A percentile compares a stretch with the other conserved stretches of the same genome.
Conservation (phyloP, 2,888 invertebrate species). For the Celastrina argiolus region DNA sequence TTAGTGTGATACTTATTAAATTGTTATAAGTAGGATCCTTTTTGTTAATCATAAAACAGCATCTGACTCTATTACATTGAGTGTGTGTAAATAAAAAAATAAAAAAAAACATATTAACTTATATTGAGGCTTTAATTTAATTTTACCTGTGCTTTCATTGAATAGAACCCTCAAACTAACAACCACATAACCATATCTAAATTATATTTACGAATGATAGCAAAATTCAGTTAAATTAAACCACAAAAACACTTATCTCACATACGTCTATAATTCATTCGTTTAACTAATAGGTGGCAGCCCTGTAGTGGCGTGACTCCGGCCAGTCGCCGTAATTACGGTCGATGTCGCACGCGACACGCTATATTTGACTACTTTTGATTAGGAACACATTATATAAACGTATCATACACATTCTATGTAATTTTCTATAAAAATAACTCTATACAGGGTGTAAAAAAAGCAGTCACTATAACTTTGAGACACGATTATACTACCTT, state of each 20-base stretch:
- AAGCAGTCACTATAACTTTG: no score
- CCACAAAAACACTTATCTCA: background rate
- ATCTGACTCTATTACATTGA: no score
- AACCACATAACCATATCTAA: background rate
- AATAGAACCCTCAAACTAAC: background rate
- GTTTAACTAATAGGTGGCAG: conserved; percentile 13
- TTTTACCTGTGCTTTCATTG: no score
- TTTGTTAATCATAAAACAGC: no score
- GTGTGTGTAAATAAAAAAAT: no score
- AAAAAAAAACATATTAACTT: no score
- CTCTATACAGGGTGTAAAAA: no score
- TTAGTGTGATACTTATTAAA: no score
- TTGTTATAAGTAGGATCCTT: no score
- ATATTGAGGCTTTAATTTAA: no score
- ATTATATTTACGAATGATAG: background rate
- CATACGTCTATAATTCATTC: background rate
- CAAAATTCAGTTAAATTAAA: background rate
- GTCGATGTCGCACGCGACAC: conserved; percentile 16
- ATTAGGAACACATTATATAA: conserved; percentile 12
- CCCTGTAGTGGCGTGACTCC: conserved; percentile 9
- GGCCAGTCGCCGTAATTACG: conserved; percentile 2
- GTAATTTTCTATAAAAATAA: no score
- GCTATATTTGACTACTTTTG: conserved; percentile 21
- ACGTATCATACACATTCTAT: background rate
- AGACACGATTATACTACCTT: no score